Conservation (phyloP, 2,113 vertebrate species). For the Syrrhaptes paradoxus region DNA sequence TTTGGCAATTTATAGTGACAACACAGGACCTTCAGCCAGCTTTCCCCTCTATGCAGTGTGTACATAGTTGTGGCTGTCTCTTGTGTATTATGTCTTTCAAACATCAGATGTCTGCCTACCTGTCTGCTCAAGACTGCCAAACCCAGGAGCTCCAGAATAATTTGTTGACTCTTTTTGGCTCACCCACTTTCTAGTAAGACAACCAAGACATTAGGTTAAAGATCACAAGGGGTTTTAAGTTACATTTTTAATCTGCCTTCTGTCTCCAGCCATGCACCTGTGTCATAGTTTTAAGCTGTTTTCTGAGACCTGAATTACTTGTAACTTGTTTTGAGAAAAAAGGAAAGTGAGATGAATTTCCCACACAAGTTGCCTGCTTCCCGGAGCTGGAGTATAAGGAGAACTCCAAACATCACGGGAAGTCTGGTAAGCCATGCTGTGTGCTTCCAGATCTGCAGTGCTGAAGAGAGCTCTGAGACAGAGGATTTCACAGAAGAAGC, state of each 20-base stretch:
- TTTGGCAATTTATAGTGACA: slow-evolving; percentile 4
- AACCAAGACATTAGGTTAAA: not conserved
- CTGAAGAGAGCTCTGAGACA: not conserved
- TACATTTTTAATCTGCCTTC: not conserved
- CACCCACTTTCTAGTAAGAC: not conserved
- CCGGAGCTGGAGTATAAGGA: not conserved
- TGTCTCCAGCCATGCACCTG: not conserved
- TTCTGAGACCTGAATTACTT: not conserved
- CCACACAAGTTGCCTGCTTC: not conserved
- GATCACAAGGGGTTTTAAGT: not conserved
- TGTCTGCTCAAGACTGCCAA: not conserved
- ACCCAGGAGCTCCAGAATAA: not conserved
- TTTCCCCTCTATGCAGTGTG: not conserved
- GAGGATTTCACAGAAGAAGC: not conserved
- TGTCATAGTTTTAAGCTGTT: not conserved
- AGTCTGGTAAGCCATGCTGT: not conserved
- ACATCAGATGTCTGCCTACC: not conserved
- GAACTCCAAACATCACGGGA: not conserved
- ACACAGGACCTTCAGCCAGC: not conserved
- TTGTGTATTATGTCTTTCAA: not conserved
- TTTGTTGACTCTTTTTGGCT: not conserved
- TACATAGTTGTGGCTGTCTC: not conserved
- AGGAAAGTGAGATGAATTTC: not conserved
- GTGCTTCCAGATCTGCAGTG: not conserved
- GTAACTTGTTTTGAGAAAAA: not conserved